Conservation (phyloP, 2,888 invertebrate species). For the Rhodophaea formosa region DNA sequence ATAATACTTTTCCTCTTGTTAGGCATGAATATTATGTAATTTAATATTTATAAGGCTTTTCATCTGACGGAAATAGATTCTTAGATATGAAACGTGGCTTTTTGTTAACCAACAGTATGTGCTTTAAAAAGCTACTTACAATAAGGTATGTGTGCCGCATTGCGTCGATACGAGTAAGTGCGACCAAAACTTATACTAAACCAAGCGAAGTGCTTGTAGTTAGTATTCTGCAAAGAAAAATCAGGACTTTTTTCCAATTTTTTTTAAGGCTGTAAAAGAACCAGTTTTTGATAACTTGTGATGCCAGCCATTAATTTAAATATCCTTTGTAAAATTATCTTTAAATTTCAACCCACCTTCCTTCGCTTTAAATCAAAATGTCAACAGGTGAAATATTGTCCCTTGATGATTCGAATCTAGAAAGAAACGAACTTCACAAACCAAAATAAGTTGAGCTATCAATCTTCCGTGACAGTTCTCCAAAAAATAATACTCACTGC, state of each 20-base stretch:
- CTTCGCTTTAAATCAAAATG: background rate
- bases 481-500: constrained; percentile 18
- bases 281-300: background rate
- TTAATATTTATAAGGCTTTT: background rate
- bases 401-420: background rate
- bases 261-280: background rate
- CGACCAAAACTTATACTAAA: no score
- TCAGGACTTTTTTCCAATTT: no score
- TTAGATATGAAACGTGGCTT: background rate
- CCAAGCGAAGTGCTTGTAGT: no score
- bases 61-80: background rate
- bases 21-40: background rate
- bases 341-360: background rate
- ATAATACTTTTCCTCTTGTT: constrained; percentile 4
- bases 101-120: background rate
- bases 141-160: no score
- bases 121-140: no score
- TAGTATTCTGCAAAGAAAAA: no score
- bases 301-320: background rate
- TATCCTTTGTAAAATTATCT: background rate
- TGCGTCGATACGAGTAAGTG: no score
- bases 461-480: constrained; percentile 22
- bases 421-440: constrained; percentile 4
- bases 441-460: constrained; percentile 20
- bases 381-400: constrained; percentile 1